Percentiles rank a stretch among this genome's conserved stretches.
These are phyloP conservation scores for Argynnis bischoffii DNA, from an alignment of 2,888 invertebrate species.

Conservation along the genomic window DNA sequence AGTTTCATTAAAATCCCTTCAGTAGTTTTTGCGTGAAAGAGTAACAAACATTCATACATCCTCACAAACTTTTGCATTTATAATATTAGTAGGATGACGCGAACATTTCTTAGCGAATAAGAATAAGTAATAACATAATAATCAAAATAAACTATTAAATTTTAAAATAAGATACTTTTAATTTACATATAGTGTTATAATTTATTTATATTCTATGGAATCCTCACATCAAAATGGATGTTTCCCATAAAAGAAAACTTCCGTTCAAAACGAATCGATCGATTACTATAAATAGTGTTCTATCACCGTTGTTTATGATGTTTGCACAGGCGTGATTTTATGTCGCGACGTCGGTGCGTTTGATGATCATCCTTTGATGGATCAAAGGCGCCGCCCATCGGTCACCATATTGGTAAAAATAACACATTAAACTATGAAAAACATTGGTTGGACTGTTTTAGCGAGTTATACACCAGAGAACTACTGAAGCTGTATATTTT, in stretches of 20 bases:
- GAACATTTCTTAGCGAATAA: not conserved
- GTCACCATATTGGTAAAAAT: conserved; percentile 75
- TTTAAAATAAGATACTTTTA: too few relatives aligned
- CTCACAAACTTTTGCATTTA: too few relatives aligned
- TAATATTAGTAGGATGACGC: not conserved
- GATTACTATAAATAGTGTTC: conserved; percentile 46
- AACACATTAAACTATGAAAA: conserved; percentile 67
- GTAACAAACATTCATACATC: too few relatives aligned
- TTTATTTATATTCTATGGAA: not conserved
- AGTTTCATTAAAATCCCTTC: too few relatives aligned
- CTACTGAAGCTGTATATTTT: not conserved
- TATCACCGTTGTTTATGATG: conserved; percentile 50
- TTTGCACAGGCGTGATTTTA: conserved; percentile 57
- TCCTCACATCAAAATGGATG: too few relatives aligned
- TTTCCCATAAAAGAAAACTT: conserved; percentile 6
- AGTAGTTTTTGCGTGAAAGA: too few relatives aligned
- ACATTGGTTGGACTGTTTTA: conserved; percentile 49
- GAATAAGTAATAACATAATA: not conserved
- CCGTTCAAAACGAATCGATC: conserved; percentile 44
- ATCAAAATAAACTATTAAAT: too few relatives aligned
- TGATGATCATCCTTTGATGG: conserved; percentile 63
- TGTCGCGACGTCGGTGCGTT: conserved; percentile 55
- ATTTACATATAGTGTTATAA: not conserved
- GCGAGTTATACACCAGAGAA: conserved; percentile 7
- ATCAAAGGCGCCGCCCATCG: conserved; percentile 70